phyloP scores from a whole-genome alignment of 2,888 invertebrate species.

The Drosophila mimetica region DNA sequence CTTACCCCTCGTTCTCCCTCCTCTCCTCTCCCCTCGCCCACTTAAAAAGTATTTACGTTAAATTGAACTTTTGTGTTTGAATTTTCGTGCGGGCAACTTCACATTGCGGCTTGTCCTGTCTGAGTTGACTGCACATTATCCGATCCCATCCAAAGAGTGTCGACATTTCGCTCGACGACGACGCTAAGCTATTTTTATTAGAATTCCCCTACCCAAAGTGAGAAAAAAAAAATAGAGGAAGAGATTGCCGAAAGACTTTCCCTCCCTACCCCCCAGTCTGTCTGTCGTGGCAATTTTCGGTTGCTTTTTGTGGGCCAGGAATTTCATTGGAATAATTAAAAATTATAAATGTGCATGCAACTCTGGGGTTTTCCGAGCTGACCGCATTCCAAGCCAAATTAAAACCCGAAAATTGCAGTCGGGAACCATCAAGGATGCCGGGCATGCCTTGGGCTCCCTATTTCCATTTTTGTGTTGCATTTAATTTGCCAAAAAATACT shows the following conservation, averaged over 20 bases:
- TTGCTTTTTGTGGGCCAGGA: conserved; percentile 33
- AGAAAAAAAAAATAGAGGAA: neutral
- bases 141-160: conserved; percentile 48
- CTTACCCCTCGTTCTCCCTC: conserved; percentile 32
- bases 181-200: conserved; percentile 68
- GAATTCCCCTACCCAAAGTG: conserved; percentile 48
- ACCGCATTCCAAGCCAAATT: conserved; percentile 70
- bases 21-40: neutral
- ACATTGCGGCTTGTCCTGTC: conserved; percentile 46
- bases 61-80: conserved; percentile 67
- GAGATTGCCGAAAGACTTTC: conserved; percentile 9
- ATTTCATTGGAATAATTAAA: conserved; percentile 64
- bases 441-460: neutral
- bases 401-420: conserved; percentile 53
- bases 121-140: conserved; percentile 39
- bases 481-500: conserved; percentile 61
- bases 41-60: conserved; percentile 68
- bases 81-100: conserved; percentile 43
- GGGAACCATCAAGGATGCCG: conserved; percentile 37
- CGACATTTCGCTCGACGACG: conserved; percentile 52
- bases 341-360: conserved; percentile 64
- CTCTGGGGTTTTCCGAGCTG: conserved; percentile 29
- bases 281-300: conserved; percentile 25
- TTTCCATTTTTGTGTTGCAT: conserved; percentile 41
- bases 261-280: neutral